Evolutionary conservation across 2,888 invertebrate genomes (phyloP).

Genomic region (Lochmaea crataegi): DNA sequence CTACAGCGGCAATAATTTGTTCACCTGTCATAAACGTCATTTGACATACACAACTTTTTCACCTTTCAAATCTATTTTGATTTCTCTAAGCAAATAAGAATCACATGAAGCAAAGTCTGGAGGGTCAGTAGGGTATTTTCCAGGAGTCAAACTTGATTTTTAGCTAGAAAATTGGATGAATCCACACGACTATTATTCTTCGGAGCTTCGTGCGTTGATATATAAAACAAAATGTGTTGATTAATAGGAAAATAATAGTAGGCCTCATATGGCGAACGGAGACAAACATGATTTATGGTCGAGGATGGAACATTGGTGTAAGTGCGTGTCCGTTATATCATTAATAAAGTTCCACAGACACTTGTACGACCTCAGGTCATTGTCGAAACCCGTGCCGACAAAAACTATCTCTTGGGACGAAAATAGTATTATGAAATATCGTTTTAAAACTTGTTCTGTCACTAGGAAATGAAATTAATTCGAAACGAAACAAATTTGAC

Average conservation of each 20-base stretch:
- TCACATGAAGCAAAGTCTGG: no score
- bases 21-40: no score
- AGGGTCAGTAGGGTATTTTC: no score
- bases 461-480: neutral
- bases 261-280: slow-evolving; percentile 60
- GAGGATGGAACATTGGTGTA: slow-evolving; percentile 46
- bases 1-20: no score
- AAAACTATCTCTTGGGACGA: slow-evolving; percentile 44
- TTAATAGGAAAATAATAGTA: slow-evolving; percentile 60
- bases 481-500: neutral
- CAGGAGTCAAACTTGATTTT: no score
- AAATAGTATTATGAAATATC: slow-evolving; percentile 47
- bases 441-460: slow-evolving; percentile 19
- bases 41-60: no score
- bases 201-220: neutral
- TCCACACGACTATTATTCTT: slow-evolving; percentile 8
- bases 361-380: slow-evolving; percentile 42
- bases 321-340: slow-evolving; percentile 58
- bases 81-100: no score
- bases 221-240: slow-evolving; percentile 49
- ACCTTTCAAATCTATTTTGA: no score
- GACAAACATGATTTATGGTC: slow-evolving; percentile 59
- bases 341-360: slow-evolving; percentile 58
- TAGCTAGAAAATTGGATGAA: neutral
- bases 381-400: slow-evolving; percentile 38